Evolutionary conservation across 2,797 vertebrate species (phyloP).

Genomic region (Pteronotus mesoamericanus): DNA sequence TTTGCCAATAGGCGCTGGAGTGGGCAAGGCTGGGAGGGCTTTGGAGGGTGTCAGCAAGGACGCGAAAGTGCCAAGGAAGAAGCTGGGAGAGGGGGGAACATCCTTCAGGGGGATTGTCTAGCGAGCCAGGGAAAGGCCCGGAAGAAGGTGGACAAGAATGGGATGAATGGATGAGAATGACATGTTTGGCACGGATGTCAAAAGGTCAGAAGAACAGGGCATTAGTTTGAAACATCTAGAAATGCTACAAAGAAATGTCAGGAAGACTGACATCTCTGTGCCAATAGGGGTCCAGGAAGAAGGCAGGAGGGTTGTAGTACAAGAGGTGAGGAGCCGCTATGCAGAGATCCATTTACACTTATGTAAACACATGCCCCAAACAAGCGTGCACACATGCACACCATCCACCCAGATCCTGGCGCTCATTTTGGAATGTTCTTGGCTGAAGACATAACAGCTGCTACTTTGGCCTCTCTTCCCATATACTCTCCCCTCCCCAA

Average conservation of each 20-base stretch:
- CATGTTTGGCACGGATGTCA: neutral
- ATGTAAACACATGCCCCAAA: neutral
- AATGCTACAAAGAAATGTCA: neutral
- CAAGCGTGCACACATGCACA: neutral
- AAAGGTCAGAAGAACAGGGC: neutral
- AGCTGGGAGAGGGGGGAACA: neutral
- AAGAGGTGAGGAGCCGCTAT: neutral
- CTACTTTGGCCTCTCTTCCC: neutral
- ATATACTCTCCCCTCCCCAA: neutral
- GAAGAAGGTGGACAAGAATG: neutral
- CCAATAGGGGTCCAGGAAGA: neutral
- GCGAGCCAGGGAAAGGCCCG: neutral
- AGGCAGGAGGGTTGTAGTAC: neutral
- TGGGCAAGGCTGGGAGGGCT: neutral
- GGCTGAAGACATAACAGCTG: neutral
- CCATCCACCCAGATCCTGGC: neutral
- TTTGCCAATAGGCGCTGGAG: neutral
- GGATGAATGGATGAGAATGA: neutral
- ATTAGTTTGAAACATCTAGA: neutral
- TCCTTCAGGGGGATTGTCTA: neutral
- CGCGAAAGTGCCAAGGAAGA: neutral
- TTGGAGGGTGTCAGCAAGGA: neutral
- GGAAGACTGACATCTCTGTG: neutral
- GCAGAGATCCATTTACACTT: neutral
- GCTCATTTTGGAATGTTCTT: slow-evolving; percentile 22